These are phyloP conservation scores for Orchesella cincta DNA, from an alignment of 1,140 invertebrate species.

Conservation along the genomic window DNA sequence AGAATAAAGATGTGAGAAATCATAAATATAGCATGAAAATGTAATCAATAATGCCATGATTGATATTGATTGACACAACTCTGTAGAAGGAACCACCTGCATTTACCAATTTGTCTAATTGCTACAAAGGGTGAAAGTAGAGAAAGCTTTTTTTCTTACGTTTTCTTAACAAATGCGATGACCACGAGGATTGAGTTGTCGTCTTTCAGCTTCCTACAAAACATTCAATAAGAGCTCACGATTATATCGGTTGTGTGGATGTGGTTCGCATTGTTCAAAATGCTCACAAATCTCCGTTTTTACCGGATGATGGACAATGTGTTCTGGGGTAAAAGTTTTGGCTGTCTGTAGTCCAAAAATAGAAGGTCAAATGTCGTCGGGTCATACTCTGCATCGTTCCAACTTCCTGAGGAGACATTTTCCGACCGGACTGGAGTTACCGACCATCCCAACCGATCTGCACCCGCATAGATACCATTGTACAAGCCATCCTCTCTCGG, in stretches of 20 bases:
- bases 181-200: conserved; percentile 36
- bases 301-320: conserved; percentile 46
- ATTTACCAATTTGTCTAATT: no score
- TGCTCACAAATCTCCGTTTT: background rate
- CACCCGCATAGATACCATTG: conserved; percentile 31
- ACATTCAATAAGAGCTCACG: no score
- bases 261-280: background rate
- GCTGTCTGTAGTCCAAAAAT: conserved; percentile 47
- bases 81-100: no score
- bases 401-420: background rate
- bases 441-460: conserved; percentile 42
- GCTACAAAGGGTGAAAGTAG: no score
- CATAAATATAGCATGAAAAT: background rate
- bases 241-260: no score
- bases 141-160: conserved; percentile 44
- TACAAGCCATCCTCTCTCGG: conserved; percentile 41
- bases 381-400: background rate
- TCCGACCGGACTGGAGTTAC: conserved; percentile 35
- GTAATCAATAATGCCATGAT: background rate
- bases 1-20: no score
- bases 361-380: conserved; percentile 44
- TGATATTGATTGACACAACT: background rate
- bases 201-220: conserved; percentile 41
- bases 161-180: conserved; percentile 48
- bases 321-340: conserved; percentile 41